phyloP scores from a whole-genome alignment of 2,888 invertebrate species.

The Heliconius aoede region DNA sequence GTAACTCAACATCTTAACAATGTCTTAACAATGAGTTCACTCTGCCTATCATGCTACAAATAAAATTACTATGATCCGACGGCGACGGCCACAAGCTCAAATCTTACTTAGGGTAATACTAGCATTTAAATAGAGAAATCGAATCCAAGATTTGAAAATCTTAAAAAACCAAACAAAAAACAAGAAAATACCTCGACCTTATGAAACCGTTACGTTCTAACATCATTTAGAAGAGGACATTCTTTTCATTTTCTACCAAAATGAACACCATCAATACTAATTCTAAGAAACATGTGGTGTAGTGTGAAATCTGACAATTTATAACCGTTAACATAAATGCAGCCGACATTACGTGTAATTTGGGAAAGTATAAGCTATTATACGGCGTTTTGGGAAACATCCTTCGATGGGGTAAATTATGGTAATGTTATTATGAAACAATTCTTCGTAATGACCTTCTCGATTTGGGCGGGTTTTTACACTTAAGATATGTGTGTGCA shows the following conservation, averaged over 20 bases:
- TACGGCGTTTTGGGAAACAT: slow-evolving; percentile 51
- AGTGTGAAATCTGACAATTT: slow-evolving; percentile 58
- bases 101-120: background rate
- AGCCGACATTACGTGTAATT: slow-evolving; percentile 68
- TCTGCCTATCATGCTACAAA: too few species aligned
- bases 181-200: background rate
- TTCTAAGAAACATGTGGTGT: slow-evolving; percentile 56
- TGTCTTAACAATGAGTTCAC: too few species aligned
- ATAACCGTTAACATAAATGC: slow-evolving; percentile 57
- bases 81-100: too few species aligned
- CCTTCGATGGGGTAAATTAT: slow-evolving; percentile 50
- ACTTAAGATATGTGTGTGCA: background rate
- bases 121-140: background rate
- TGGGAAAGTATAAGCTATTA: slow-evolving; percentile 58
- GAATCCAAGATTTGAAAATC: background rate
- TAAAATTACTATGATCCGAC: too few species aligned
- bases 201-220: background rate
- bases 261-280: slow-evolving; percentile 52
- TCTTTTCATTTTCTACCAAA: slow-evolving; percentile 18
- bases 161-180: background rate
- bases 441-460: slow-evolving; percentile 41
- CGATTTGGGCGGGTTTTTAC: slow-evolving; percentile 22
- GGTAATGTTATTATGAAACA: slow-evolving; percentile 43
- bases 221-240: background rate
- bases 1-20: too few species aligned